phyloP scores from a whole-genome alignment of 1,140 invertebrate species.

The Apis cerana region DNA sequence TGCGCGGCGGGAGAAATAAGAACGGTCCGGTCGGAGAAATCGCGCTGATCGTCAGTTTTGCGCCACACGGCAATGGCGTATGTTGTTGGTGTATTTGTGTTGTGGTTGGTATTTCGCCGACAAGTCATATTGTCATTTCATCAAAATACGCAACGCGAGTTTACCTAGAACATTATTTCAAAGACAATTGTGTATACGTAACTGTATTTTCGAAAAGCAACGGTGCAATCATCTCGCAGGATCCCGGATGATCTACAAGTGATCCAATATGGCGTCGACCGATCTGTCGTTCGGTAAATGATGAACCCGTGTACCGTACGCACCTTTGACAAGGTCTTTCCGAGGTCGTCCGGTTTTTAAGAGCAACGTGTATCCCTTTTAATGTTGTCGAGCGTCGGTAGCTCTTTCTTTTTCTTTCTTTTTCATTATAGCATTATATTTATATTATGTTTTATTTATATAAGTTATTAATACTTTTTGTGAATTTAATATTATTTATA shows the following conservation, averaged over 20 bases:
- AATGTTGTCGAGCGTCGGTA: background rate
- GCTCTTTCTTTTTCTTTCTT: background rate
- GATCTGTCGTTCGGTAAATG: conserved; percentile 81
- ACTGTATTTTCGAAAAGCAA: conserved; percentile 24
- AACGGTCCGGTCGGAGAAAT: conserved; percentile 22
- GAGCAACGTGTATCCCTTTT: conserved; percentile 25
- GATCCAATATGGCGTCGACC: conserved; percentile 80
- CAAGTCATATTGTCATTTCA: conserved; percentile 34
- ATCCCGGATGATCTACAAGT: conserved; percentile 74
- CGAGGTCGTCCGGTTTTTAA: conserved; percentile 63
- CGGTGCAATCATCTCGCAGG: conserved; percentile 37
- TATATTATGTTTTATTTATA: background rate
- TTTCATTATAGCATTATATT: background rate
- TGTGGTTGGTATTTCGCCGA: background rate
- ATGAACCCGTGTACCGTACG: conserved; percentile 44
- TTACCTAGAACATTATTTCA: background rate
- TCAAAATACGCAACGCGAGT: conserved; percentile 34
- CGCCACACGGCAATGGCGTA: conserved; percentile 71
- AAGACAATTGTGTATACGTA: background rate
- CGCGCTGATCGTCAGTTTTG: conserved; percentile 63
- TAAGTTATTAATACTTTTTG: background rate
- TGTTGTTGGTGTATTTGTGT: conserved; percentile 46
- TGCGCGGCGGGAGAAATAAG: conserved; percentile 56
- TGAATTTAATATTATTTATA: conserved; percentile 21
- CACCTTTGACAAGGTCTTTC: conserved; percentile 54